These are phyloP conservation scores for Aphidoletes aphidimyza DNA, from an alignment of 2,888 invertebrate species.

Conservation along the genomic window DNA sequence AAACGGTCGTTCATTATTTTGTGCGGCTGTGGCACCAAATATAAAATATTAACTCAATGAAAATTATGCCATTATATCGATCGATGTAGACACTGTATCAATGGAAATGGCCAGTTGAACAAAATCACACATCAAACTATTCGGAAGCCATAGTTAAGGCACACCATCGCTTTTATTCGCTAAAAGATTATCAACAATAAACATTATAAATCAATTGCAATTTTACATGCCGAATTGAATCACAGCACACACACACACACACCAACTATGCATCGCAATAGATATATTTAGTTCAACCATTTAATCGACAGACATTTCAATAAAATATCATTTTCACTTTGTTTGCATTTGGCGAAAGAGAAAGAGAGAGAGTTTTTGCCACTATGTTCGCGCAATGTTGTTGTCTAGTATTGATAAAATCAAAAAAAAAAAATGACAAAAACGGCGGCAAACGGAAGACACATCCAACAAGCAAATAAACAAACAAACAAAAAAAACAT, in stretches of 20 bases:
- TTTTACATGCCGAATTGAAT: slow-evolving; percentile 24
- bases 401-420: not conserved
- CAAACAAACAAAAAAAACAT: no score
- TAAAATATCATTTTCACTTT: slow-evolving; percentile 46
- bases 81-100: not conserved
- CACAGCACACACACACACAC: no score
- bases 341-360: no score
- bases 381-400: not conserved
- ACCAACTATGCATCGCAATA: slow-evolving; percentile 39
- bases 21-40: not conserved
- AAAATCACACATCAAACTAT: not conserved
- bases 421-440: not conserved
- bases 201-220: slow-evolving; percentile 42
- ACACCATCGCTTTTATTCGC: not conserved
- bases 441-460: not conserved
- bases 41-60: slow-evolving; percentile 12
- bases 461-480: no score
- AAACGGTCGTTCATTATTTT: slow-evolving; percentile 27
- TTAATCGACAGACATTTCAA: slow-evolving; percentile 49
- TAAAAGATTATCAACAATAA: slow-evolving; percentile 38
- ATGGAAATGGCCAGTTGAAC: not conserved
- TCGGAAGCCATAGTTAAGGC: not conserved
- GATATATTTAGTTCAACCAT: slow-evolving; percentile 46
- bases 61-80: slow-evolving; percentile 30
- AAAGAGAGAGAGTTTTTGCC: not conserved